Base-by-base conservation (phyloP, 2,888 invertebrate genomes). In the Caenorhabditis wallacei region DNA sequence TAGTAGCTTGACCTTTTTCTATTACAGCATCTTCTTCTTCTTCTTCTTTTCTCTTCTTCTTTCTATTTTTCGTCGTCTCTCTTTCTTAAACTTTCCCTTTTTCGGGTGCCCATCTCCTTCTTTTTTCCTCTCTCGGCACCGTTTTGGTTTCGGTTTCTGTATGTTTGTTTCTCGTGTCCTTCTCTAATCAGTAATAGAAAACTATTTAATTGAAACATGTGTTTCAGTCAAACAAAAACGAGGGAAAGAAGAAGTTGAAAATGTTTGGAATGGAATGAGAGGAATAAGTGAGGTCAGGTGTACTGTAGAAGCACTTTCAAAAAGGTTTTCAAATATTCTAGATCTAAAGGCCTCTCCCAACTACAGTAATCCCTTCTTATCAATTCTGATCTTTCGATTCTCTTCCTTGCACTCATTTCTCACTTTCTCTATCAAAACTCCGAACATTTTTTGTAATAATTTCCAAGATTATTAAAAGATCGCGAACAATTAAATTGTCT, bases 1-100 rank as follows among this genome's bases (percentile, higher is more conserved):
- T 66, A 66, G 66, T 66, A 66, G 66, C 66, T 66, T 66, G 66
- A 66, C 66, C 66, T 66, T 66, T 66, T 66, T 63, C 61, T 61
- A 54, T 59, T 53, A 71, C 51, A 71, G 59, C 57, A 61, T 71
- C 51, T 1, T 46, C 43, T 18, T 40, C 40, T 40, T 40, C 40
- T 2, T 16, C 30, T 40, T 22, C 13, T 26, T 35, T 26, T 16
- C 16, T 54, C 20, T 22, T 68, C 37, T 46, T 43, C 48, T 48
- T n/a, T 18, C 37, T 54, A 37, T 46, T 30, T 48, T 57, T n/a
- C 22, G 26, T 54, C 37, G 24, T 46, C 70, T 18, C 22, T 16
- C 3, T 70, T 51, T 71, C 61, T 54, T 18, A 22, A 57, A 63
- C 72, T 72, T 63, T 72, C 72, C 48, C 72, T 72, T 63, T 71